Percentiles rank a stretch among this genome's conserved stretches.
phyloP scores from a whole-genome alignment of 2,797 vertebrate genomes.

The Prunella strophiata region DNA sequence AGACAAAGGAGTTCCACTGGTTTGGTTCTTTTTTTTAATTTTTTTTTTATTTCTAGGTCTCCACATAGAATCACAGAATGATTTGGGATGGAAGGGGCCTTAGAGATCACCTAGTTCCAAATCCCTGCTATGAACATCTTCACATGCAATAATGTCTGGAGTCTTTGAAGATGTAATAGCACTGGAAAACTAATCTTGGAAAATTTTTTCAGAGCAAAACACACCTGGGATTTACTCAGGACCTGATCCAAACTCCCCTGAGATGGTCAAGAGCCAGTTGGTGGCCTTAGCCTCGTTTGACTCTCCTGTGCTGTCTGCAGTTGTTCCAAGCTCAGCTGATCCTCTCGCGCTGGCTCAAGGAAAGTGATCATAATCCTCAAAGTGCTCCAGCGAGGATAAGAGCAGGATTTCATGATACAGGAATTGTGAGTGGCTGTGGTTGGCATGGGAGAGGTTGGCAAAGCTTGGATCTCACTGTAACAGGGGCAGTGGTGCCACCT shows the following conservation, averaged over 20 bases:
- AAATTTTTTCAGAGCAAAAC: neutral
- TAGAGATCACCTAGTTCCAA: neutral
- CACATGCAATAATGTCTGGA: neutral
- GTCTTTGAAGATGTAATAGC: neutral
- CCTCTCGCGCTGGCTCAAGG: fast-evolving
- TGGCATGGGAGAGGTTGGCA: neutral
- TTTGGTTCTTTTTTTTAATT: neutral
- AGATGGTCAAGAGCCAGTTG: neutral
- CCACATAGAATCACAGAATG: neutral
- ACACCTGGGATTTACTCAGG: neutral
- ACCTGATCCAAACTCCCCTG: neutral
- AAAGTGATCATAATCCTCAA: neutral
- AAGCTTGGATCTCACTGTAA: neutral
- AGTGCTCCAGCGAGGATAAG: neutral
- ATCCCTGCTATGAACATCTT: neutral
- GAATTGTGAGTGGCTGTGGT: neutral
- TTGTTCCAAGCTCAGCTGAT: neutral
- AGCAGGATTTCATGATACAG: neutral
- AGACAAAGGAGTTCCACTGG: neutral
- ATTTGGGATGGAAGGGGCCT: neutral
- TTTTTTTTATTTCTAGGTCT: neutral
- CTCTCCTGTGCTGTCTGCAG: neutral
- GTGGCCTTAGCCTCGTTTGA: neutral
- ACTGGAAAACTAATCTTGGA: neutral
- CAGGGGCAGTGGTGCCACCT: fast-evolving